Percentiles rank a stretch among this genome's conserved stretches.
Evolutionary conservation across 2,888 invertebrate genomes (phyloP).

Genomic region (Dryomyza anilis): DNA sequence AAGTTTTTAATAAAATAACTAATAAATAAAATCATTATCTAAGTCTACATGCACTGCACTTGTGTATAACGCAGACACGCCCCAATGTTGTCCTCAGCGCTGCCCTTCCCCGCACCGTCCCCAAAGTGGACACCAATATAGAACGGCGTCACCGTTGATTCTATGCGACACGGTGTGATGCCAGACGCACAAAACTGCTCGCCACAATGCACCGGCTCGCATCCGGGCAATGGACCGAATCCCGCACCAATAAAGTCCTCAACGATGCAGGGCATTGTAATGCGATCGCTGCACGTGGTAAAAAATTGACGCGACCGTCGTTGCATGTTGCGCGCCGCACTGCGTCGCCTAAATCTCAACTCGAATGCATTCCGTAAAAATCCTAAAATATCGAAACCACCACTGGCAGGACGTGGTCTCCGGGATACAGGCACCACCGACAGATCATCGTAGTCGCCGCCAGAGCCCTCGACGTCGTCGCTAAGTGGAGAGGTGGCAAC

Average conservation of each 20-base stretch:
- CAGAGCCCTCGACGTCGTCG: conserved; percentile 65
- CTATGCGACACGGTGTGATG: conserved; percentile 65
- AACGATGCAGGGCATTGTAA: conserved; percentile 82
- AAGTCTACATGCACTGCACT: conserved; percentile 67
- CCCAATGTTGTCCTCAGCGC: conserved; percentile 81
- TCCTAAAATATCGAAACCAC: conserved; percentile 57
- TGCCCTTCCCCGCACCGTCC: conserved; percentile 68
- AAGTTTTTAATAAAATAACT: too few relatives aligned
- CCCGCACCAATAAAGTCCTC: conserved; percentile 76
- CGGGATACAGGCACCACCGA: conserved; percentile 41
- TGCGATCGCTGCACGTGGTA: conserved; percentile 69
- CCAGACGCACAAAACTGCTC: conserved; percentile 70
- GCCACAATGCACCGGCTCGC: conserved; percentile 82
- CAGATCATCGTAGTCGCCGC: conserved; percentile 53
- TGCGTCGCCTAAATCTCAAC: conserved; percentile 38
- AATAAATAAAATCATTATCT: too few relatives aligned
- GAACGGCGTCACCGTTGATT: conserved; percentile 78
- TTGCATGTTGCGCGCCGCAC: background rate
- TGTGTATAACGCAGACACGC: conserved; percentile 79
- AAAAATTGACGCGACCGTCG: conserved; percentile 46
- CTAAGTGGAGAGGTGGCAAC: conserved; percentile 37
- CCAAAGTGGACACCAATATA: conserved; percentile 81
- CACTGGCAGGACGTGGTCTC: conserved; percentile 49
- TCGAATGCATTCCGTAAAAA: conserved; percentile 54
- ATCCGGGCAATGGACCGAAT: conserved; percentile 61